A percentile compares a stretch with the other conserved stretches of the same genome.
These are phyloP conservation scores for Stenoptilia bipunctidactyla DNA, from an alignment of 2,888 invertebrate genomes.

Conservation along the genomic window DNA sequence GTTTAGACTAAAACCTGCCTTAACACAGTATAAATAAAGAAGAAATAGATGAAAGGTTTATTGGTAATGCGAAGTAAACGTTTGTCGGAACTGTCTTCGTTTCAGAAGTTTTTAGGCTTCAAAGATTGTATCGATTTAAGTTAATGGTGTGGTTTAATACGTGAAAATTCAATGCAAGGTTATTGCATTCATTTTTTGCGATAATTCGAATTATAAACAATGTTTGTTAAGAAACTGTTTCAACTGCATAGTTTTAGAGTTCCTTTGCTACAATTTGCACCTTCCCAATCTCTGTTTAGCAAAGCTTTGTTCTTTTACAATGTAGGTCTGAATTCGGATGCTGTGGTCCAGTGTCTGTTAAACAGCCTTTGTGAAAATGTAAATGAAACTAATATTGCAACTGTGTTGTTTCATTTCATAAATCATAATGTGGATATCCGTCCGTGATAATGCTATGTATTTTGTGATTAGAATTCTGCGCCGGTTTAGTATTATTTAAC, in stretches of 20 bases:
- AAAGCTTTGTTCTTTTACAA: neutral
- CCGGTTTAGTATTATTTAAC: too few species aligned
- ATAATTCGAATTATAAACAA: too few species aligned
- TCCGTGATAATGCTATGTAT: neutral
- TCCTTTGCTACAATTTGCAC: too few species aligned
- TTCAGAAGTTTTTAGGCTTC: too few species aligned
- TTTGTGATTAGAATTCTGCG: neutral
- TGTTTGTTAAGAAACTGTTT: too few species aligned
- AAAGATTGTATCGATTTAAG: too few species aligned
- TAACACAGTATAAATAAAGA: slow-evolving; percentile 1
- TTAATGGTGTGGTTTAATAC: too few species aligned
- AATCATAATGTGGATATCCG: neutral
- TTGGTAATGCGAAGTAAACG: too few species aligned
- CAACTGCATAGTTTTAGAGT: too few species aligned
- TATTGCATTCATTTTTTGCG: too few species aligned
- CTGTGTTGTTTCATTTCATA: neutral
- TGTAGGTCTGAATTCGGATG: neutral
- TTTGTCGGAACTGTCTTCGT: too few species aligned
- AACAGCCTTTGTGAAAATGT: slow-evolving; percentile 37
- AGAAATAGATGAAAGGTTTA: neutral
- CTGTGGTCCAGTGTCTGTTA: neutral
- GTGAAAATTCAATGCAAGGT: too few species aligned
- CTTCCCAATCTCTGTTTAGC: neutral
- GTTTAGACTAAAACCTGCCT: slow-evolving; percentile 2
- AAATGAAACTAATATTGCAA: slow-evolving; percentile 28